Conservation (phyloP, 2,113 vertebrate genomes). For the Myanophis thanlyinensis region DNA sequence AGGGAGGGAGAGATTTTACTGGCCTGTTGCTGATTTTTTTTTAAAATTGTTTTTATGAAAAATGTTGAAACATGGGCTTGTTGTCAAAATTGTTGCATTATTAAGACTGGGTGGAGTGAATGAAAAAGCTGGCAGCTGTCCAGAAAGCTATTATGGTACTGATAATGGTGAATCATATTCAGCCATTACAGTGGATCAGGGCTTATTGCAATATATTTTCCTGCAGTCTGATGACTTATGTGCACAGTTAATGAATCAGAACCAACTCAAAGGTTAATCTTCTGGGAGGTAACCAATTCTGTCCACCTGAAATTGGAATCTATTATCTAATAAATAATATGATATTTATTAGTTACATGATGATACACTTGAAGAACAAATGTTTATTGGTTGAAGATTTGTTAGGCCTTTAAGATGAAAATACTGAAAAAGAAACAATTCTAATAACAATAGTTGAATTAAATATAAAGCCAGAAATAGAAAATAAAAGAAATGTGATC, state of each 20-base stretch:
- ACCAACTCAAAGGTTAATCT: slow-evolving; percentile 76
- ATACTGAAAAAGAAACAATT: slow-evolving; percentile 68
- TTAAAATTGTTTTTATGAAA: slow-evolving; percentile 82
- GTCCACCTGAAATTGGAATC: slow-evolving; percentile 78
- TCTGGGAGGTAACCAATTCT: slow-evolving; percentile 72
- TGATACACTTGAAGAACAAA: slow-evolving; percentile 76
- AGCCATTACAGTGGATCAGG: slow-evolving; percentile 61
- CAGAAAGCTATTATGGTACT: slow-evolving; percentile 74
- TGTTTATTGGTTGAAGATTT: slow-evolving; percentile 77
- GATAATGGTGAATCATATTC: slow-evolving; percentile 75
- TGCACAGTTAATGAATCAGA: slow-evolving; percentile 74
- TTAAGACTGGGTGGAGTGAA: slow-evolving; percentile 77
- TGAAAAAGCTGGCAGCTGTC: slow-evolving; percentile 72
- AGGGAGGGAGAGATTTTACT: slow-evolving; percentile 75
- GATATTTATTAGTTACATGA: slow-evolving; percentile 79
- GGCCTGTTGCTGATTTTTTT: slow-evolving; percentile 80
- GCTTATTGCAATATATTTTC: slow-evolving; percentile 75
- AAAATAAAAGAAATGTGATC: slow-evolving; percentile 67
- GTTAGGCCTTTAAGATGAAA: slow-evolving; percentile 70
- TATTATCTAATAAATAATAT: too few relatives aligned
- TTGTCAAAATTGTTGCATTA: slow-evolving; percentile 84
- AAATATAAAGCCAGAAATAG: slow-evolving; percentile 69
- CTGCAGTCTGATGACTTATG: slow-evolving; percentile 67
- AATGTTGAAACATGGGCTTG: slow-evolving; percentile 80
- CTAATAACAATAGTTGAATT: slow-evolving; percentile 69